Base-by-base conservation (phyloP, 2,113 vertebrate species). In the Dipodomys merriami region DNA sequence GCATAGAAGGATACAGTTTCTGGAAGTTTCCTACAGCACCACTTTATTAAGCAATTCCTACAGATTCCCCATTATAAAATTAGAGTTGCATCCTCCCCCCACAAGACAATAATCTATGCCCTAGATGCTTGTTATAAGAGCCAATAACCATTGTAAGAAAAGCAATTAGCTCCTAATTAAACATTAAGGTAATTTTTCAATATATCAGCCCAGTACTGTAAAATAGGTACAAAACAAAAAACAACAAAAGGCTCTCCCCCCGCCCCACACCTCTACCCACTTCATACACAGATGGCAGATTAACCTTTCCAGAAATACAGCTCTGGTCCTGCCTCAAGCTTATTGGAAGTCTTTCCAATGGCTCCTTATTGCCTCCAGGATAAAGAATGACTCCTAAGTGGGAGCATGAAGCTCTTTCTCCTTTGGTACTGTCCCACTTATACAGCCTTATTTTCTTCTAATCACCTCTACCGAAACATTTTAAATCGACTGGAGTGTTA, bases 141-240 rank as follows among this genome's bases (percentile, higher is more conserved):
- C 83, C 76, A 95, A 30, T 86, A 91, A 77, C 67, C 68, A 93
- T 65, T 29, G 27, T 85, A 92, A 95, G 93, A 91, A 96, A 96
- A 92, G 84, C 90, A 95, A 93, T 93, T 89, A 89, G n/a, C 30
- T 95, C 64, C 81, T 88, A 91, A 89, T 83, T 94, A 94, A 88
- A 91, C 93, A 95, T 67, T 72, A 94, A 93, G 95, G 81, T 46
- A 46, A 86, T 74, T 79, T 88, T 93, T 74, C 46, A 88, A 74
- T 78, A 67, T 72, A 94, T 81, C 92, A 91, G 67, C 68, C 91
- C 74, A 89, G 44, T 33, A 53, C 46, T 53, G 1, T 62, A 68
- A 46, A 94, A 78, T 27, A 92, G 53, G 71, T 90, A 83, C 35
- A 92, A 81, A 86, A 88, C 53, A 67, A 92, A 88, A 53, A 86